These are phyloP conservation scores for Meleagris gallopavo DNA, from an alignment of 2,113 vertebrate species.

Conservation along the genomic window DNA sequence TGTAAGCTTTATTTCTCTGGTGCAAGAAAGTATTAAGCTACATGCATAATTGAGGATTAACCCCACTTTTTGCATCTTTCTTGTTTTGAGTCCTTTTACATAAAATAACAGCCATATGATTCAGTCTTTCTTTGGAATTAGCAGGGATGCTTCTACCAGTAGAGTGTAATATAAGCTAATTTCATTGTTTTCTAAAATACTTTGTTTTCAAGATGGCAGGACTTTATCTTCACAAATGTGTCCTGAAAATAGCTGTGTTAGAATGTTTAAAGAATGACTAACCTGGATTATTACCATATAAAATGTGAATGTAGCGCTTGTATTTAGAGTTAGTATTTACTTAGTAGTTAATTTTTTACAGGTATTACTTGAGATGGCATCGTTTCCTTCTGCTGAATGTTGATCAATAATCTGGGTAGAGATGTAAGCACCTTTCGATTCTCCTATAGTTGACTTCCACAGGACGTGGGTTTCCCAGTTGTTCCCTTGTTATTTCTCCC, in stretches of 20 bases:
- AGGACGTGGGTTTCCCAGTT: neutral
- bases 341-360: constrained; percentile 42
- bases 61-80: neutral
- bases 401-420: neutral
- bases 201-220: neutral
- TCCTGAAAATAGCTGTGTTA: neutral
- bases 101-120: neutral
- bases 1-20: neutral
- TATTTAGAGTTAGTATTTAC: neutral
- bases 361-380: neutral
- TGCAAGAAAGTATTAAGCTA: neutral
- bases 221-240: neutral
- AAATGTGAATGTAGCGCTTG: neutral
- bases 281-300: neutral
- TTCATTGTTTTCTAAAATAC: neutral
- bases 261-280: neutral
- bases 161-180: neutral
- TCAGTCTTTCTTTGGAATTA: neutral
- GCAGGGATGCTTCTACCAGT: neutral
- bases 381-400: neutral
- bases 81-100: neutral
- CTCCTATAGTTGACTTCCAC: neutral
- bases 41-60: neutral
- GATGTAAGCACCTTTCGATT: neutral
- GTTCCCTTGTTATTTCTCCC: neutral